phyloP scores from a whole-genome alignment of 2,113 vertebrate species.

The Oreochromis aureus region DNA sequence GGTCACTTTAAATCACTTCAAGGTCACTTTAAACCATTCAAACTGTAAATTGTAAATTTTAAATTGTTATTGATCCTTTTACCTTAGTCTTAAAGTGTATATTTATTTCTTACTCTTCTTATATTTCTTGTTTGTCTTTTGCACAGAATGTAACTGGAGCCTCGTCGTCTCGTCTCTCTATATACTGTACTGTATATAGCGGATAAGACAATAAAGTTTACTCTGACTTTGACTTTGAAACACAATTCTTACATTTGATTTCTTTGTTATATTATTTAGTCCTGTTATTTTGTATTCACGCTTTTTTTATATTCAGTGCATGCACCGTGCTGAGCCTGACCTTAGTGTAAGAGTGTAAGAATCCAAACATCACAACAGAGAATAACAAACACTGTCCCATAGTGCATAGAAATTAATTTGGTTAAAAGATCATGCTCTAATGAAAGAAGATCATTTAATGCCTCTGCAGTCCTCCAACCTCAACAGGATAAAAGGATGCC shows the following conservation, averaged over 20 bases:
- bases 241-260: not conserved
- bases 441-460: not conserved
- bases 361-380: not conserved
- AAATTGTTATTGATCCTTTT: not conserved
- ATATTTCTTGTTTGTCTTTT: not conserved
- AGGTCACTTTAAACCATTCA: not conserved
- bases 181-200: not conserved
- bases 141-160: not conserved
- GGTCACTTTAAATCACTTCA: not conserved
- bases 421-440: not conserved
- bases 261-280: not conserved
- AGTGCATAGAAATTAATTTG: not conserved
- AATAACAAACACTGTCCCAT: not conserved
- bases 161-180: not conserved
- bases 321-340: not conserved
- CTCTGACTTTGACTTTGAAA: not conserved
- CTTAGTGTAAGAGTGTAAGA: not conserved
- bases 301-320: not conserved
- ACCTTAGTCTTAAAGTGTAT: not conserved
- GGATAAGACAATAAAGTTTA: not conserved
- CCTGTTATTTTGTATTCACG: not conserved
- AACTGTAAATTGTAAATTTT: not conserved
- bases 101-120: not conserved
- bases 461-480: not conserved
- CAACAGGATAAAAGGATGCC: not conserved